Base-by-base conservation (phyloP, 2,113 vertebrate genomes). In the Hiodon alosoides region DNA sequence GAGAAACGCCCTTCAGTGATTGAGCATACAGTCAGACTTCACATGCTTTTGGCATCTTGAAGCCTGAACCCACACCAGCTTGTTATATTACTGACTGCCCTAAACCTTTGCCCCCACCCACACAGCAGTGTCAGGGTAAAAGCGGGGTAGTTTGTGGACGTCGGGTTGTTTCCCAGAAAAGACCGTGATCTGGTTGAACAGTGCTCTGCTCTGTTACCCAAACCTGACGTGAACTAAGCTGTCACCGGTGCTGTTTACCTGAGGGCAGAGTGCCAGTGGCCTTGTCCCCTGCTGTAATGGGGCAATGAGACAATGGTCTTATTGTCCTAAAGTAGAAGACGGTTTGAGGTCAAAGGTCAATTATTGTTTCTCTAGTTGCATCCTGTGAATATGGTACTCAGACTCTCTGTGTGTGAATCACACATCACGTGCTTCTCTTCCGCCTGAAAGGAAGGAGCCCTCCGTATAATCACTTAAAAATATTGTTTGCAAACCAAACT, bases 61-160 rank as follows among this genome's bases (percentile, higher is more conserved):
- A 47, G 7, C 8, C 64, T 10, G 46, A 66, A 2, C 78, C 82
- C 73, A 80, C 85, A 85, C 84, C 74, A 79, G 84, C 85, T 83
- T 83, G 75, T 83, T 82, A 79, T 85, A 85, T 83, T 13, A 78
- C 86, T 85, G 83, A 86, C 86, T 86, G 81, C 75, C 82, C 66
- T 60, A 71, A 54, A 52, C 75, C 69, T 46, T 10, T 69, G 69
- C 66, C 67, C 50, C 53, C 51, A 31, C 31, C 31, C 31, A 74
- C 77, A 57, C 61, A 79, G 57, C 83, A 62, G 72, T 82, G 77
- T 67, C 73, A 77, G 10, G 64, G 64, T 10, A 66, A 66, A 4
- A 7, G 31, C 31, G 31, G 64, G 64, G 46, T 16, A 11, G 2
- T 48, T 66, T 8, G 48, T 47, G 64, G 31, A 66, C 17, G 48